Percentiles rank a stretch among this genome's conserved stretches.
Evolutionary conservation across 2,113 vertebrate genomes (phyloP).

Genomic region (Sylvietta virens): DNA sequence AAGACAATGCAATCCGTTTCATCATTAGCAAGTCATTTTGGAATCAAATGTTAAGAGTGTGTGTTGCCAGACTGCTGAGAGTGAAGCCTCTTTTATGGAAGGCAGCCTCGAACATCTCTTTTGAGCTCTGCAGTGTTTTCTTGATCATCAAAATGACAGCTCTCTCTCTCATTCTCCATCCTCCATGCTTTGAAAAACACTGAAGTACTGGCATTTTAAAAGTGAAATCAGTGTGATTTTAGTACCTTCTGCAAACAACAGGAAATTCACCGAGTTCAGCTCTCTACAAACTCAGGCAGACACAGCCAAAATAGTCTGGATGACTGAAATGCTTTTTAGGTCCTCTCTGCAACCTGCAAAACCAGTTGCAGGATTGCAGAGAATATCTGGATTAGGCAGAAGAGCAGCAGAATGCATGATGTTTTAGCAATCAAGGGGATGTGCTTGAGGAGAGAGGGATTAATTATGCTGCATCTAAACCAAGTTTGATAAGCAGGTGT

Average conservation of each 20-base stretch:
- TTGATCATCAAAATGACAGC: not conserved
- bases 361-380: not conserved
- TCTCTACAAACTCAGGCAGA: not conserved
- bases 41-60: not conserved
- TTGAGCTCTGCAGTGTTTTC: not conserved
- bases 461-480: not conserved
- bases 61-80: not conserved
- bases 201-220: not conserved
- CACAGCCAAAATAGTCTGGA: not conserved
- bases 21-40: not conserved
- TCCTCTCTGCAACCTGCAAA: not conserved
- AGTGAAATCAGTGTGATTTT: not conserved
- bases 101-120: not conserved
- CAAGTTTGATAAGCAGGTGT: not conserved
- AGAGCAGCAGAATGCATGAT: not conserved
- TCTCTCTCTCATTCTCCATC: not conserved
- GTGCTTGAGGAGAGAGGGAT: not conserved
- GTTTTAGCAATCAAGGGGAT: not conserved
- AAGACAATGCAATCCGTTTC: slow-evolving; percentile 35
- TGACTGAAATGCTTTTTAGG: not conserved
- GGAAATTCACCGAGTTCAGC: not conserved
- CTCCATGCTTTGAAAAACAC: not conserved
- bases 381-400: not conserved
- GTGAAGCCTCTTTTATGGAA: not conserved
- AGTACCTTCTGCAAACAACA: not conserved